phyloP scores from a whole-genome alignment of 1,140 invertebrate species.

The Oppia nitens region DNA sequence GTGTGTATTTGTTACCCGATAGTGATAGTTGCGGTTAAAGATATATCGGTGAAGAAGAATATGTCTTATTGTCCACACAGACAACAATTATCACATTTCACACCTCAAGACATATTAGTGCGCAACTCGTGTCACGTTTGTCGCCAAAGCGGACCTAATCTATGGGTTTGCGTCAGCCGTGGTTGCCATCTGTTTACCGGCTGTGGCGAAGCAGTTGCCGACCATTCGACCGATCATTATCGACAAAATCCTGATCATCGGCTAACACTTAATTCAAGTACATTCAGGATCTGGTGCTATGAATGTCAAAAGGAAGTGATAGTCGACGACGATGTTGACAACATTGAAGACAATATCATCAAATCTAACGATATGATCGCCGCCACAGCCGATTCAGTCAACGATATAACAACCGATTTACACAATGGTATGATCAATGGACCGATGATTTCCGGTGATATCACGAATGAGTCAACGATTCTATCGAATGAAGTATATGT shows the following conservation, averaged over 20 bases:
- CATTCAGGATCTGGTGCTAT: conserved; percentile 67
- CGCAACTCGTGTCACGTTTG: conserved; percentile 38
- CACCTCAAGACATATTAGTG: background rate
- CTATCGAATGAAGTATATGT: conserved; percentile 6
- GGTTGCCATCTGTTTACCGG: conserved; percentile 52
- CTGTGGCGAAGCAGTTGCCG: conserved; percentile 54
- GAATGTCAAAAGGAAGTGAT: conserved; percentile 56
- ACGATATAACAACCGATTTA: no score
- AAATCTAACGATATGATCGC: background rate
- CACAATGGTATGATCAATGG: no score
- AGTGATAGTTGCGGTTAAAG: no score
- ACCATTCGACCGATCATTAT: conserved; percentile 61
- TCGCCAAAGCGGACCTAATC: conserved; percentile 44
- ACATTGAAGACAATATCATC: conserved; percentile 25
- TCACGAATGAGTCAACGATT: no score
- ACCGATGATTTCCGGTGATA: no score
- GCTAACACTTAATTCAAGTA: conserved; percentile 63
- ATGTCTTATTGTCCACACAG: background rate
- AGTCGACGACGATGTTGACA: no score
- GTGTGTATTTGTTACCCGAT: no score
- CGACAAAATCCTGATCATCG: conserved; percentile 50
- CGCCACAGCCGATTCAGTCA: background rate
- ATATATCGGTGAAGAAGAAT: background rate
- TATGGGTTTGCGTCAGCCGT: conserved; percentile 63
- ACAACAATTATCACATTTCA: background rate